Conservation (phyloP, 2,888 invertebrate genomes). For the Pyrrhia umbra region DNA sequence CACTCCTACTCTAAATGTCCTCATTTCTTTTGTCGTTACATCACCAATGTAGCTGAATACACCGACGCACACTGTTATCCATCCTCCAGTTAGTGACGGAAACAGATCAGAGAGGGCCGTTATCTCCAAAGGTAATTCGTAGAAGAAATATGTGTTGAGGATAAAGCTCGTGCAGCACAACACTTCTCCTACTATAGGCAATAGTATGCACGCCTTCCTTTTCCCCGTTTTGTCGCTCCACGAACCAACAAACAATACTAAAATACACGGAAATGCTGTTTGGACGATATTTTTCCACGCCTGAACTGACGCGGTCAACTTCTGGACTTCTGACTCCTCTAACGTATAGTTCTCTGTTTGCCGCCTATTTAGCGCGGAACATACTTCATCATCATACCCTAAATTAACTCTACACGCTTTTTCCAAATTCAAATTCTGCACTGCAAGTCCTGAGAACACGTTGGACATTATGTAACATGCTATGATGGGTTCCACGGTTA, state of each 20-base stretch:
- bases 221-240: constrained; percentile 91
- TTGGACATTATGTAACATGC: constrained; percentile 93
- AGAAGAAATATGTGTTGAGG: constrained; percentile 90
- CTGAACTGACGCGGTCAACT: constrained; percentile 89
- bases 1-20: constrained; percentile 91
- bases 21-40: constrained; percentile 90
- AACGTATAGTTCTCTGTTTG: constrained; percentile 92
- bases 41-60: constrained; percentile 92
- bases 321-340: constrained; percentile 92
- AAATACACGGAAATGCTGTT: constrained; percentile 89
- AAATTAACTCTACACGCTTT: constrained; percentile 96
- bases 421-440: constrained; percentile 95
- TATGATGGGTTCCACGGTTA: constrained; percentile 93
- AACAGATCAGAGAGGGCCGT: constrained; percentile 90
- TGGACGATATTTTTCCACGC: constrained; percentile 90
- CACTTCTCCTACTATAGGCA: constrained; percentile 90
- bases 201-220: constrained; percentile 90
- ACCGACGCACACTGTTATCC: constrained; percentile 91
- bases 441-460: constrained; percentile 93
- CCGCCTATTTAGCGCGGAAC: constrained; percentile 93
- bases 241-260: constrained; percentile 91
- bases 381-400: constrained; percentile 93
- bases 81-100: constrained; percentile 90
- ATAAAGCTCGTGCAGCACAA: constrained; percentile 87
- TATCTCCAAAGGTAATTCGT: constrained; percentile 90